phyloP scores from a whole-genome alignment of 2,888 invertebrate genomes.

The Vannuccia rotundouncinata region DNA sequence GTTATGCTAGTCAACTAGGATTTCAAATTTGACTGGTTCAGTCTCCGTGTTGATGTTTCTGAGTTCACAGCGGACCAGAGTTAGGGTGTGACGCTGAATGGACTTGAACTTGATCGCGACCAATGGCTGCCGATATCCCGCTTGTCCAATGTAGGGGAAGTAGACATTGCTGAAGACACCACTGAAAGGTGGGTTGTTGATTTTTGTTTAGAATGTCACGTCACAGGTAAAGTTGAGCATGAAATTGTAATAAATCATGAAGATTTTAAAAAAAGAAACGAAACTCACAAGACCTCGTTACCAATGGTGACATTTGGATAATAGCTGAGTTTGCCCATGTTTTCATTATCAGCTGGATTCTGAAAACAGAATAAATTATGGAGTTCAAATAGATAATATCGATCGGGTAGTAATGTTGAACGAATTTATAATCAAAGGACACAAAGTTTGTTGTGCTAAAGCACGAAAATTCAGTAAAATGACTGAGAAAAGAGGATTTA shows the following conservation, averaged over 20 bases:
- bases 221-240: background rate
- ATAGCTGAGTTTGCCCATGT: background rate
- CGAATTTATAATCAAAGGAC: too few relatives aligned
- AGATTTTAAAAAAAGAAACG: background rate
- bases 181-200: background rate
- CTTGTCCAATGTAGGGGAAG: conserved; percentile 6
- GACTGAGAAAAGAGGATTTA: too few relatives aligned
- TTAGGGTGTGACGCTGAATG: background rate
- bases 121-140: conserved; percentile 7
- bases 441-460: too few relatives aligned
- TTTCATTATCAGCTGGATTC: conserved; percentile 13
- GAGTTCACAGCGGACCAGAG: conserved; percentile 13
- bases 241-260: background rate
- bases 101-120: background rate
- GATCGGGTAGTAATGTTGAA: too few relatives aligned
- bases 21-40: conserved; percentile 9
- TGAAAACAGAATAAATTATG: too few relatives aligned
- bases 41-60: background rate
- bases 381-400: too few relatives aligned
- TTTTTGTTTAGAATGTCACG: background rate
- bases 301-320: background rate
- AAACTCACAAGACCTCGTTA: background rate
- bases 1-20: conserved; percentile 17
- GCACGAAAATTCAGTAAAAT: too few relatives aligned
- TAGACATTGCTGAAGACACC: conserved; percentile 19